Evolutionary conservation across 37 sponge, comb jelly and placozoan species (phyloP).

Genomic region (Oopsacas minuta): DNA sequence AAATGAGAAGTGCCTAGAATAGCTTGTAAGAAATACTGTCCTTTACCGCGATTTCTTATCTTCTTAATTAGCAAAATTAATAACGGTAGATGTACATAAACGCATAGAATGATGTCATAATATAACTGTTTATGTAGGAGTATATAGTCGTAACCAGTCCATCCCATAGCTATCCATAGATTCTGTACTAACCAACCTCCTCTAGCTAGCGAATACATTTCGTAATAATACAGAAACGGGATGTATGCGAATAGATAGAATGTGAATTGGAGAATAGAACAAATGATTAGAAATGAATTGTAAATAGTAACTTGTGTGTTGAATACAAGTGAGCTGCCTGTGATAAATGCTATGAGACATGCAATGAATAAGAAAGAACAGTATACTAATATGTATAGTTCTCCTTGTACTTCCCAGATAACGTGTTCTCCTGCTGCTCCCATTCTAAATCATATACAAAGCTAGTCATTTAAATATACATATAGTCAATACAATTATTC

Average conservation of each 20-base stretch:
- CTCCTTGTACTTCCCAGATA: neutral
- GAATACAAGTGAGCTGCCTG: conserved; percentile 9
- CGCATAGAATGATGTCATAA: neutral
- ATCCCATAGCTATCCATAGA: neutral
- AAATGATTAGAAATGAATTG: neutral
- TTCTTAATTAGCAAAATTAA: neutral
- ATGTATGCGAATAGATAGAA: neutral
- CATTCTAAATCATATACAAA: neutral
- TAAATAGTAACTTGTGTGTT: neutral
- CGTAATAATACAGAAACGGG: neutral
- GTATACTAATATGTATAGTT: neutral
- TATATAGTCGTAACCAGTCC: neutral
- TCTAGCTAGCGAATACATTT: neutral
- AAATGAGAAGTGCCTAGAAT: neutral
- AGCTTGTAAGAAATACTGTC: neutral
- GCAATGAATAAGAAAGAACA: conserved; percentile 6
- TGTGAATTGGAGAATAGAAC: neutral
- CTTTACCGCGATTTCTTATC: neutral
- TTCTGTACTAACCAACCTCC: conserved; percentile 3
- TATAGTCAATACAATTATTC: too few species aligned
- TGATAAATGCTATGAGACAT: neutral
- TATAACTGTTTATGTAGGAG: neutral
- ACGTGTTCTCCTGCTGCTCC: neutral
- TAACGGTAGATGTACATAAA: neutral
- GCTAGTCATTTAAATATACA: neutral